These are phyloP conservation scores for Sycophila texana DNA, from an alignment of 2,888 invertebrate genomes.

Conservation along the genomic window DNA sequence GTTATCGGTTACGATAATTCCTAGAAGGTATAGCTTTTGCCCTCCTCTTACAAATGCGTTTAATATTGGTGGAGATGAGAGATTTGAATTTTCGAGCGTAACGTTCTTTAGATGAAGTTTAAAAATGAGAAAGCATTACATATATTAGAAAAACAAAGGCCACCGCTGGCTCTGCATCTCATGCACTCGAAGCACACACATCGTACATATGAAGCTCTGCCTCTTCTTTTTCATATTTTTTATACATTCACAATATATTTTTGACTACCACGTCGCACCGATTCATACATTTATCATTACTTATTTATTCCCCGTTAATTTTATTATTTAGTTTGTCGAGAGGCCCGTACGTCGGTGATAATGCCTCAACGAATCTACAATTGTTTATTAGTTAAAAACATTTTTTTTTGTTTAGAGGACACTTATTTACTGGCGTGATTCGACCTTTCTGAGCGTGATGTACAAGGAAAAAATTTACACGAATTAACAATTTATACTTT, in stretches of 20 bases:
- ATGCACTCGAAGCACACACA: conserved; percentile 55
- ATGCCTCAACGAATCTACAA: conserved; percentile 10
- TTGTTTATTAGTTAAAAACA: conserved; percentile 41
- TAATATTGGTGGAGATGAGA: conserved; percentile 37
- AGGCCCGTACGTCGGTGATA: conserved; percentile 40
- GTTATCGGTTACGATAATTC: conserved; percentile 15
- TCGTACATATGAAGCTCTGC: conserved; percentile 48
- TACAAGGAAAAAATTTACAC: conserved; percentile 56
- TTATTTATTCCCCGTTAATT: conserved; percentile 11
- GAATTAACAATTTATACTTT: conserved; percentile 54
- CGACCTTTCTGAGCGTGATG: conserved; percentile 39
- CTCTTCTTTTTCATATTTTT: conserved; percentile 31
- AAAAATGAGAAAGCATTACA: conserved; percentile 53
- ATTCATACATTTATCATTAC: conserved; percentile 20
- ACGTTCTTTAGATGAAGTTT: conserved; percentile 43
- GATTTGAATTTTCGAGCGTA: conserved; percentile 34
- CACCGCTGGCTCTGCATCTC: conserved; percentile 61
- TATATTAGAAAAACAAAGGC: conserved; percentile 61
- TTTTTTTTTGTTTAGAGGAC: conserved; percentile 29
- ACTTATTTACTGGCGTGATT: conserved; percentile 30
- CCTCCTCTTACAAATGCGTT: conserved; percentile 48
- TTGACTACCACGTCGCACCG: conserved; percentile 28
- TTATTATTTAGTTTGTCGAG: conserved; percentile 41
- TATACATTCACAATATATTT: conserved; percentile 25
- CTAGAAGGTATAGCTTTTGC: conserved; percentile 18